Evolutionary conservation across 2,888 invertebrate species (phyloP).

Genomic region (Trimorus sp.): DNA sequence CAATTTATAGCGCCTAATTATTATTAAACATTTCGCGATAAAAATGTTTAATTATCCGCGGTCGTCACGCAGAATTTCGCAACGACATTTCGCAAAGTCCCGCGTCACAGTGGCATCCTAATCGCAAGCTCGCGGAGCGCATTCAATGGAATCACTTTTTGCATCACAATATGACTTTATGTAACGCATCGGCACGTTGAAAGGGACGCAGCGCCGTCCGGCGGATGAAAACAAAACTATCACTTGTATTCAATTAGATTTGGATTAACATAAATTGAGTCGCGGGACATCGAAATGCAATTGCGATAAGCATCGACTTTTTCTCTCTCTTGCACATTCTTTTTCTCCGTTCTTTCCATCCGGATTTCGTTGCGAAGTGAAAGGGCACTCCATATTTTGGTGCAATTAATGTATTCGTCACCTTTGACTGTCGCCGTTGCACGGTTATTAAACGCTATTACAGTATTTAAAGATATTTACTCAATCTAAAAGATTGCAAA

Average conservation of each 20-base stretch:
- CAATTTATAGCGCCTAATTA: slow-evolving; percentile 24
- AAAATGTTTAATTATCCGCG: slow-evolving; percentile 45
- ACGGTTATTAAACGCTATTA: slow-evolving; percentile 48
- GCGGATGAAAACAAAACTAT: slow-evolving; percentile 7
- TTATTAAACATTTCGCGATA: slow-evolving; percentile 31
- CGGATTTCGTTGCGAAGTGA: background rate
- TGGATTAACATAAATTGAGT: slow-evolving; percentile 46
- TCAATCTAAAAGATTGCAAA: too few species aligned
- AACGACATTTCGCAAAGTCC: slow-evolving; percentile 36
- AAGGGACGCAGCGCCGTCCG: background rate
- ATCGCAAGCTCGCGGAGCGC: slow-evolving; percentile 12
- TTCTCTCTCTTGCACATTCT: background rate
- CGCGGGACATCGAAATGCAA: slow-evolving; percentile 29
- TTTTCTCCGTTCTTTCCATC: too few species aligned
- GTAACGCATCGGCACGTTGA: background rate
- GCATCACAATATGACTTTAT: slow-evolving; percentile 25
- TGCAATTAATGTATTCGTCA: slow-evolving; percentile 58
- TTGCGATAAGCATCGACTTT: slow-evolving; percentile 23
- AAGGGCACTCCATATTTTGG: slow-evolving; percentile 46
- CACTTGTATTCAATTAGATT: slow-evolving; percentile 36
- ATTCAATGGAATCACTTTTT: slow-evolving; percentile 33
- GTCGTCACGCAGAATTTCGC: slow-evolving; percentile 40
- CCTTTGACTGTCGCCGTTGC: slow-evolving; percentile 27
- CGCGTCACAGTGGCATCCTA: slow-evolving; percentile 14
- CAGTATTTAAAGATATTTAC: slow-evolving; percentile 7